A percentile compares a stretch with the other conserved stretches of the same genome.
Evolutionary conservation across 2,888 invertebrate genomes (phyloP).

Genomic region (Drosophila subsilvestris): DNA sequence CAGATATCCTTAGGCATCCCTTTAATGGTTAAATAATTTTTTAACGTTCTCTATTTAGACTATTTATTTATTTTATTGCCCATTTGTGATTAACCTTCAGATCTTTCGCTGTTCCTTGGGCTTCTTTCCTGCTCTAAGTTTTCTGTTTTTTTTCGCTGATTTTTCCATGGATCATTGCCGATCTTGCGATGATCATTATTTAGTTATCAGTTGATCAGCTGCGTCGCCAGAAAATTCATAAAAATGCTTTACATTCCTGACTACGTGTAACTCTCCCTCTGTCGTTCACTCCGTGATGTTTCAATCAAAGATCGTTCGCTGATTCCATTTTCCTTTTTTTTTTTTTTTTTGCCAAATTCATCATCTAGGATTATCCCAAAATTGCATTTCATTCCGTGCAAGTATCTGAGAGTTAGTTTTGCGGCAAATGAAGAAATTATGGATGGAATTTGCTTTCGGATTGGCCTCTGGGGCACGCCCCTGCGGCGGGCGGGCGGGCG

Average conservation of each 20-base stretch:
- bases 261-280: too few species aligned
- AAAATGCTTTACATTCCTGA: too few species aligned
- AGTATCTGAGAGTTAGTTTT: neutral
- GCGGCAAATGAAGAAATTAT: neutral
- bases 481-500: slow-evolving; percentile 38
- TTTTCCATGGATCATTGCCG: neutral
- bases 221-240: too few species aligned
- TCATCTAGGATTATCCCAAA: slow-evolving; percentile 27
- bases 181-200: too few species aligned
- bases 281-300: neutral
- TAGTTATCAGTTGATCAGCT: too few species aligned
- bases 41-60: too few species aligned
- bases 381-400: slow-evolving; percentile 8
- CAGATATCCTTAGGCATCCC: too few species aligned
- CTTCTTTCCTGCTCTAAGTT: too few species aligned
- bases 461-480: slow-evolving; percentile 12
- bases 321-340: neutral
- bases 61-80: too few species aligned
- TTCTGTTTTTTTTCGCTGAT: neutral
- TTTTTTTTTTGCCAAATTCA: neutral
- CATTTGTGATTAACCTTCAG: too few species aligned
- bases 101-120: too few species aligned
- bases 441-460: slow-evolving; percentile 10
- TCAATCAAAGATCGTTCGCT: slow-evolving; percentile 1
- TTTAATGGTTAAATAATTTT: too few species aligned